Conservation (phyloP, 2,113 vertebrate species). For the Poeciliopsis turrubarensis region DNA sequence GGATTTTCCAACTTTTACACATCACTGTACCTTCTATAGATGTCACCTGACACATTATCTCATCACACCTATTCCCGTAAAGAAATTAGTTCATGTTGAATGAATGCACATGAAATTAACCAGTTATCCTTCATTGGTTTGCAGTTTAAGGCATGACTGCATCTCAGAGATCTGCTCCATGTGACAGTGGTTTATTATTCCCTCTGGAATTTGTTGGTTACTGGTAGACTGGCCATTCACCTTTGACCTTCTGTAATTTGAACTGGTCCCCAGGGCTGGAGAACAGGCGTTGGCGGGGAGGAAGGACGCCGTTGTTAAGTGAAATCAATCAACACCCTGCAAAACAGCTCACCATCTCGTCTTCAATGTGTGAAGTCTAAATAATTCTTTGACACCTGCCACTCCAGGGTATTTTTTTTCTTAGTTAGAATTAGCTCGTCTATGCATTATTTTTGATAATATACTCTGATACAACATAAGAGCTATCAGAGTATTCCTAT, state of each 20-base stretch:
- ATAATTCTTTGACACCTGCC: conserved; percentile 50
- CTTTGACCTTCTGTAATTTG: conserved; percentile 64
- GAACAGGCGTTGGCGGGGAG: background rate
- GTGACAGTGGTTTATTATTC: conserved; percentile 43
- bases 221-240: conserved; percentile 42
- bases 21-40: background rate
- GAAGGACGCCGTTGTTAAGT: conserved; percentile 36
- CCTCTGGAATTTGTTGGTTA: conserved; percentile 36
- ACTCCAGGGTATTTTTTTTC: conserved; percentile 4
- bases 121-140: background rate
- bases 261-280: conserved; percentile 39
- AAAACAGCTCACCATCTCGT: conserved; percentile 46
- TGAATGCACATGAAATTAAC: conserved; percentile 2
- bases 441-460: background rate
- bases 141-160: background rate
- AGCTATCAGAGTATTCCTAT: background rate
- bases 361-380: conserved; percentile 52
- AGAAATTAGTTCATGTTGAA: background rate
- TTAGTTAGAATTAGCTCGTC: conserved; percentile 13
- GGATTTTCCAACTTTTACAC: background rate
- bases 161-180: conserved; percentile 8
- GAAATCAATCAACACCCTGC: conserved; percentile 64
- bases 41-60: background rate
- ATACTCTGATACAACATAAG: background rate
- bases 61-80: background rate